Evolutionary conservation across 2,113 vertebrate species (phyloP).

Genomic region (Morone chrysops): DNA sequence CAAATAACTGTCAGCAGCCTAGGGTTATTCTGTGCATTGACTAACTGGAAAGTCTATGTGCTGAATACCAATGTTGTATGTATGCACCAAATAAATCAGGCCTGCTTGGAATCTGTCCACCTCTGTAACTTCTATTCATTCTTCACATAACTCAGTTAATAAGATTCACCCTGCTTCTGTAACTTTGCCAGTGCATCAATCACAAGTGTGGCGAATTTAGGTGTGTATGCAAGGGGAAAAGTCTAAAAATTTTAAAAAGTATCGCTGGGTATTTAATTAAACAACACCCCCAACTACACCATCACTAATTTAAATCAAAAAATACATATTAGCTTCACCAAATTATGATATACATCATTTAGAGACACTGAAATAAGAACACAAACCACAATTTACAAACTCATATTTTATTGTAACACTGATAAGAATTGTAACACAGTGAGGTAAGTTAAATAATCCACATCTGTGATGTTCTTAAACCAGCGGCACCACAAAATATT

Average conservation of each 20-base stretch:
- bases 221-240: background rate
- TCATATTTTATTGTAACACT: slow-evolving; percentile 94
- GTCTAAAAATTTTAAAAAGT: background rate
- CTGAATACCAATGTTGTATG: background rate
- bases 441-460: slow-evolving; percentile 95
- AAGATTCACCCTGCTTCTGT: background rate
- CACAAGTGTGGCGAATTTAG: background rate
- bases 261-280: background rate
- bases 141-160: background rate
- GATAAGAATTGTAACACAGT: slow-evolving; percentile 92
- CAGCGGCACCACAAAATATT: slow-evolving; percentile 76
- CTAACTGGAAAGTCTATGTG: background rate
- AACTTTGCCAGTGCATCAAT: background rate
- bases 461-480: slow-evolving; percentile 80
- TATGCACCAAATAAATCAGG: background rate
- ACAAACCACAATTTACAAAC: slow-evolving; percentile 77
- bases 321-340: background rate
- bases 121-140: background rate
- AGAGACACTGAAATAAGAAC: background rate
- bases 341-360: background rate
- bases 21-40: background rate
- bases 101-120: background rate
- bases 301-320: background rate
- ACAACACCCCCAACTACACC: background rate
- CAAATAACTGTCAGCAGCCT: background rate